phyloP scores from a whole-genome alignment of 1,140 invertebrate species.

The Marisa cornuarietis region DNA sequence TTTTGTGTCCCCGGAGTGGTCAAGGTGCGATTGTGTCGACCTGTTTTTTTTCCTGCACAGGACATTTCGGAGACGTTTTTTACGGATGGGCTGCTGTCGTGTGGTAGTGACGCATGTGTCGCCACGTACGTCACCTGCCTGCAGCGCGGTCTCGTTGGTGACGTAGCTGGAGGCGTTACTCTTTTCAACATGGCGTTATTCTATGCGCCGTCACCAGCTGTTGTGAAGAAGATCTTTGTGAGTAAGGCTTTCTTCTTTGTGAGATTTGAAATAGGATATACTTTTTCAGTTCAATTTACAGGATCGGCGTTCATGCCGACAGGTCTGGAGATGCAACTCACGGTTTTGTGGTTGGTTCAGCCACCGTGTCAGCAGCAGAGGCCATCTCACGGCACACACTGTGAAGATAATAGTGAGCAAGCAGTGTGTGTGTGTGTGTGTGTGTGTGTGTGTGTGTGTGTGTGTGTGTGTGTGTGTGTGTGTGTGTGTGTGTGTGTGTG shows the following conservation, averaged over 20 bases:
- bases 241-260: not conserved
- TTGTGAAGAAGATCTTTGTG: slow-evolving; percentile 10
- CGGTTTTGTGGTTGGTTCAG: too few species aligned
- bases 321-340: too few species aligned
- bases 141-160: not conserved
- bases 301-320: too few species aligned
- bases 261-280: not conserved
- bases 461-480: not conserved
- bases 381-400: too few species aligned
- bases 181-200: slow-evolving; percentile 25
- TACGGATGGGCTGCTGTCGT: slow-evolving; percentile 13
- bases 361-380: too few species aligned
- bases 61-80: slow-evolving; percentile 13
- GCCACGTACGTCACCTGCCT: slow-evolving; percentile 2
- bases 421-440: slow-evolving; percentile 1
- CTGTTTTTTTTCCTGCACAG: not conserved
- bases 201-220: slow-evolving; percentile 9
- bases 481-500: not conserved
- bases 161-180: not conserved
- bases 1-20: too few species aligned
- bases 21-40: too few species aligned
- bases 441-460: not conserved
- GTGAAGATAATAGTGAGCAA: not conserved
- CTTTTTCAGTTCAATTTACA: not conserved
- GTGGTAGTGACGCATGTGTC: slow-evolving; percentile 14